Percentiles rank a stretch among this genome's conserved stretches.
Conservation (phyloP, 1,140 invertebrate genomes). For the Helicoverpa zea region DNA sequence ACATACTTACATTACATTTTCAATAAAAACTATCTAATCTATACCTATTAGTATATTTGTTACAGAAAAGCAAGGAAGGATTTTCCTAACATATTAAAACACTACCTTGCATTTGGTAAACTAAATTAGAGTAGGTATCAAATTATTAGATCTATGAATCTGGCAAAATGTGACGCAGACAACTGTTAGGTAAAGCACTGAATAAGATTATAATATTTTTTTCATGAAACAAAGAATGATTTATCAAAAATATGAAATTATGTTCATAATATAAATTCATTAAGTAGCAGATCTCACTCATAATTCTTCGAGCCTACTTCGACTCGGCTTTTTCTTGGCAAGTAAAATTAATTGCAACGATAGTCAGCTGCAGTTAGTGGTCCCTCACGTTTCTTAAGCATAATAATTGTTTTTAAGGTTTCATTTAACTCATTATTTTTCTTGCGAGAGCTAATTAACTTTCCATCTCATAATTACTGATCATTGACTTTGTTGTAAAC, state of each 20-base stretch:
- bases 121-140: background rate
- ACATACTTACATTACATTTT: background rate
- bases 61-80: constrained; percentile 22
- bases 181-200: no score
- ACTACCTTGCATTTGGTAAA: constrained; percentile 23
- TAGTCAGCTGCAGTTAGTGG: constrained; percentile 10
- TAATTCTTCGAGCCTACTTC: background rate
- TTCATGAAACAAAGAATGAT: no score
- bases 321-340: constrained; percentile 10
- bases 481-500: constrained; percentile 40
- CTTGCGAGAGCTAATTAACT: constrained; percentile 35
- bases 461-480: constrained; percentile 42
- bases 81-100: constrained; percentile 32
- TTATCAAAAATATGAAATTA: background rate
- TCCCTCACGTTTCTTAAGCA: constrained; percentile 19
- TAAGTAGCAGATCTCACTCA: constrained; percentile 10
- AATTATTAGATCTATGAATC: background rate
- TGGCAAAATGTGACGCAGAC: constrained; percentile 14
- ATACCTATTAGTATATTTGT: background rate
- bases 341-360: constrained; percentile 5
- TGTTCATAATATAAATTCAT: background rate
- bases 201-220: no score
- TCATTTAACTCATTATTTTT: constrained; percentile 42
- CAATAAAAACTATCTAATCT: background rate
- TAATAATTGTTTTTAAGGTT: constrained; percentile 36